Percentiles rank a stretch among this genome's conserved stretches.
Evolutionary conservation across 2,113 vertebrate species (phyloP).

Genomic region (Pterocles gutturalis): DNA sequence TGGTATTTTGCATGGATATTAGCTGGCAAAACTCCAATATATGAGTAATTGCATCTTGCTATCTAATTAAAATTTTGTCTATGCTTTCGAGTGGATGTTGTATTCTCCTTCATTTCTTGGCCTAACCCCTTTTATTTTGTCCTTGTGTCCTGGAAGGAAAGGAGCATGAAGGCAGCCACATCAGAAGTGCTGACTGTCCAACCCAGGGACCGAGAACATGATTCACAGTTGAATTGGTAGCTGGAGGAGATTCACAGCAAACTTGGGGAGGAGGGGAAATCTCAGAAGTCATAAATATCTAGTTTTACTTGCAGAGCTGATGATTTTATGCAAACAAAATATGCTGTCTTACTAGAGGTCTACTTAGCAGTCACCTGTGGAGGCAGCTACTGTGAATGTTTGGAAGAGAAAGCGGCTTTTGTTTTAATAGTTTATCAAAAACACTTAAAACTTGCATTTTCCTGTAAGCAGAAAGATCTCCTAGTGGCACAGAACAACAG

Average conservation of each 20-base stretch:
- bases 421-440: slow-evolving; percentile 46
- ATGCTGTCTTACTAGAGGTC: slow-evolving; percentile 6
- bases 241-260: neutral
- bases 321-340: slow-evolving; percentile 19
- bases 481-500: neutral
- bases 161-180: neutral
- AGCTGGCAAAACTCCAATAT: slow-evolving; percentile 2
- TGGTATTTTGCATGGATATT: neutral
- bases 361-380: slow-evolving; percentile 55
- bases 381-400: neutral
- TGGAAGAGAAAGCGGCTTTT: slow-evolving; percentile 41
- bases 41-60: neutral
- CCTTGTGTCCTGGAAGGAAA: neutral
- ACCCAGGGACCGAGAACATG: neutral
- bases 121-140: neutral
- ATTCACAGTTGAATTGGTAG: neutral
- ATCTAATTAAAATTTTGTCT: neutral
- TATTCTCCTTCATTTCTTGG: neutral
- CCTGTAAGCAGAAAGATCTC: slow-evolving; percentile 11
- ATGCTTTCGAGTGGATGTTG: neutral
- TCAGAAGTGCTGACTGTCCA: neutral
- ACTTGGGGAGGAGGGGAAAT: neutral
- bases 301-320: neutral
- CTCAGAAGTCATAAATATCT: neutral
- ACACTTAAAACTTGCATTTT: neutral